Evolutionary conservation across 2,797 vertebrate species (phyloP), one percentile per base, ranked within the genome.

Genomic region (Rhyacichthys aspro): DNA sequence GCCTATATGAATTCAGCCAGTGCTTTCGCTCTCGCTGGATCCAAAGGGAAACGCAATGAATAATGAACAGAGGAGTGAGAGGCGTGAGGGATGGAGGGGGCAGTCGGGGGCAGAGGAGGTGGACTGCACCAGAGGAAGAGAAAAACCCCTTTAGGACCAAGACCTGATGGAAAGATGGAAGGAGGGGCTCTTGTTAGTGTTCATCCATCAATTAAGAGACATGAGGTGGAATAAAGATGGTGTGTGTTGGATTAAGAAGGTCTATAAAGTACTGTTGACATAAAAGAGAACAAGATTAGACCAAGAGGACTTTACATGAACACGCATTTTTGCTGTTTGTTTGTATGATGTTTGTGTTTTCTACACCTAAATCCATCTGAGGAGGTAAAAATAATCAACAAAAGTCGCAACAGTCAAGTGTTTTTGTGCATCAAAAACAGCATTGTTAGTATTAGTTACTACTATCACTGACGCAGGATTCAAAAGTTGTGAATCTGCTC

Each of bases 171-270:
- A 11, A n/a, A 74, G 78, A 86, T 43, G 55, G 75, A 81, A 67
- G 73, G 71, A 82, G 80, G 80, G 74, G 70, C 85, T 28, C 79
- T 81, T 79, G 73, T 79, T 81, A 81, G 78, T 74, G 75, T 82
- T 83, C 78, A 57, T 47, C 82, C 84, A 89, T 91, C 85, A 89
- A 85, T 87, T 91, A 89, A 33, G 80, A 83, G 79, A 78, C 74
- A 63, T 65, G 61, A 68, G 57, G 62, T 60, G 77, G 79, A 70
- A 58, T 70, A 64, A 83, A 72, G 61, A 67, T 48, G 78, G 72
- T 76, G 75, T 47, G 63, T 79, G 63, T 62, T 36, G 63, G 72
- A 57, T 7, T 50, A 3, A 9, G 44, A 64, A 34, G 68, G 67
- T 69, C 57, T 57, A 55, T 71, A 82, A 79, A 80, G 66, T 64